Evolutionary conservation across 2,113 vertebrate species (phyloP), one percentile per base, ranked within the genome.

Genomic region (Empidonax traillii): DNA sequence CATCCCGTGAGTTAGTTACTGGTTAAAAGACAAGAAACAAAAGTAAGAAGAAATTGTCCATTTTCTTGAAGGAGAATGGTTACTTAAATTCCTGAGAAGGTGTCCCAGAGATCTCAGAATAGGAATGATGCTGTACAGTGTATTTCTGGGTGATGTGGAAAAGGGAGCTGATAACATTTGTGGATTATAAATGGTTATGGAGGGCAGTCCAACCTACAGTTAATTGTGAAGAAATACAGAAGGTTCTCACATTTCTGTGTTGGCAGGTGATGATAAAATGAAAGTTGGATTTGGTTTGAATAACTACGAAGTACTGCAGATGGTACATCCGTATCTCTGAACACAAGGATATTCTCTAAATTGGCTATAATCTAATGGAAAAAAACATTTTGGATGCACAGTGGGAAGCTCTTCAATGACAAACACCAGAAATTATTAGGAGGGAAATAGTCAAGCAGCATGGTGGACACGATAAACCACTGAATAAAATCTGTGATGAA

Each of bases 301-400:
- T 89, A 94, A 91, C 77, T 85, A 41, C 23, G 5, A 37, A 89
- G 81, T 75, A 85, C 66, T 91, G 78, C 87, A 89, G 85, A 93
- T 95, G 93, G 66, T 69, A 81, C 41, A 63, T 87, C 61, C 41
- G 41, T 66, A 66, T 73, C 46, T 84, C 41, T 80, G 49, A 97
- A 75, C 55, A 74, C 44, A 63, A 63, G 27, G 21, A 55, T 91
- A 47, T 43, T 91, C 47, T 93, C 52, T 85, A 55, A 91, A 82
- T 52, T 87, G 44, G 25, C 52, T 94, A 15, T 93, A 93, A 91
- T 87, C 73, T 89, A 90, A 78, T 61, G 81, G 39, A 59, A 82
- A 52, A 88, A 89, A 77, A 22, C 53, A 77, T 89, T 61, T 63
- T 94, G 73, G 61, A 85, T 61, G 33, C 76, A 89, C 77, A 89